Evolutionary conservation across 2,797 vertebrate species (phyloP), one percentile per base, ranked within the genome.

Genomic region (Atherinosoma microstoma): DNA sequence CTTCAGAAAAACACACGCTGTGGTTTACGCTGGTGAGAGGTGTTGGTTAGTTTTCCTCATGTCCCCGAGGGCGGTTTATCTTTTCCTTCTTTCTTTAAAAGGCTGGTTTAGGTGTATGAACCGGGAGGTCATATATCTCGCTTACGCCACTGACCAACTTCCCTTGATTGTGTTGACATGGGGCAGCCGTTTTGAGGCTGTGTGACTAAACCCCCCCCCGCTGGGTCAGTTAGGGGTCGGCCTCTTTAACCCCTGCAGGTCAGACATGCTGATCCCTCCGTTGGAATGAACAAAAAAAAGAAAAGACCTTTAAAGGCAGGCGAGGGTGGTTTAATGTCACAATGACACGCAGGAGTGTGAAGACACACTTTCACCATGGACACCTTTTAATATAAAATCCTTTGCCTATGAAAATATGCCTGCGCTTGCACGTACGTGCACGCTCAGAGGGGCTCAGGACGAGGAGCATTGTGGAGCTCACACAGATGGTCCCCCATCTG

Each of bases 401-500:
- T 27, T 27, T 32, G 30, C 30, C 30, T 4, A 40, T 40, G 3
- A 40, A 29, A 38, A 56, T 53, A 45, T 29, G 70, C 60, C 75
- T 64, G 58, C 49, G 67, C 70, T 68, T 64, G 57, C 42, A 32
- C 78, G 60, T 36, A 66, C 22, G 45, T 65, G 47, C 29, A 60
- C 66, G 70, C 60, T 76, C 69, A 56, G 64, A 77, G 67, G 24
- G 67, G 62, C 75, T 68, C 73, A 70, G 76, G 67, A 83, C 58
- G 35, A 68, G 47, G 66, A 75, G 67, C 66, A 58, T 66, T 47
- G 78, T 59, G 71, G 70, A 70, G 76, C 79, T 67, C 75, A 84
- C 89, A 82, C 90, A 91, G 90, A 88, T 91, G 90, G 89, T 75
- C 72, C 67, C 63, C 88, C 89, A 89, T 92, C 88, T 91, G 89